phyloP scores from a whole-genome alignment of 2,888 invertebrate genomes.

The Metacarcinus magister region DNA sequence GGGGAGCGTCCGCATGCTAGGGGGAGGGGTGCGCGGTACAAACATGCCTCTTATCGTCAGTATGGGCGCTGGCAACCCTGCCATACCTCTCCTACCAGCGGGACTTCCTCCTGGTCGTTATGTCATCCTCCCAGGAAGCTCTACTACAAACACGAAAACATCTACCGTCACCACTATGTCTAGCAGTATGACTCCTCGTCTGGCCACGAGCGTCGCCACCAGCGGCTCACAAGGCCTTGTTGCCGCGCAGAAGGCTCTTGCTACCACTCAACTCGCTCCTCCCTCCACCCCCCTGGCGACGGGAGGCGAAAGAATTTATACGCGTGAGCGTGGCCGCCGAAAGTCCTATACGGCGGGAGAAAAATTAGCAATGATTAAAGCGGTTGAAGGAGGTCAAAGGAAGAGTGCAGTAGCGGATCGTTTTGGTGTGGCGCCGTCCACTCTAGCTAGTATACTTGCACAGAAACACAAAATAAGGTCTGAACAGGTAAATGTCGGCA shows the following conservation, averaged over 20 bases:
- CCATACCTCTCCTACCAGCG: constrained; percentile 80
- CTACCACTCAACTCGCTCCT: constrained; percentile 47
- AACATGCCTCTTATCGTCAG: constrained; percentile 81
- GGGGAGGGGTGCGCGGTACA: constrained; percentile 72
- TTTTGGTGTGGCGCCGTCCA: constrained; percentile 82
- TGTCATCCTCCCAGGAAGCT: constrained; percentile 79
- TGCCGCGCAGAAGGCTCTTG: constrained; percentile 66
- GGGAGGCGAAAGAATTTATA: constrained; percentile 61
- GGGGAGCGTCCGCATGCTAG: constrained; percentile 74
- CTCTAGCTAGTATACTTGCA: constrained; percentile 81
- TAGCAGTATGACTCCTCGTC: constrained; percentile 66
- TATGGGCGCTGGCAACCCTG: constrained; percentile 79
- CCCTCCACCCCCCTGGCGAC: not conserved
- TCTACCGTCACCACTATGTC: constrained; percentile 79
- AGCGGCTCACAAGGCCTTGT: constrained; percentile 47
- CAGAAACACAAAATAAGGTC: constrained; percentile 82
- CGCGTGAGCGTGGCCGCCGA: constrained; percentile 75
- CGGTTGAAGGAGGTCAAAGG: constrained; percentile 82
- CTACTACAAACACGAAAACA: constrained; percentile 69
- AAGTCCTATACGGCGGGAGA: constrained; percentile 80
- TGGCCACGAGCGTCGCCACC: constrained; percentile 66
- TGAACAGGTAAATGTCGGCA: constrained; percentile 78
- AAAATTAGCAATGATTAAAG: constrained; percentile 82
- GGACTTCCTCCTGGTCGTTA: constrained; percentile 82
- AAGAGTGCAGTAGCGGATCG: constrained; percentile 81